Percentiles rank a stretch among this genome's conserved stretches.
Evolutionary conservation across 2,888 invertebrate genomes (phyloP).

Genomic region (Catocala sponsa): DNA sequence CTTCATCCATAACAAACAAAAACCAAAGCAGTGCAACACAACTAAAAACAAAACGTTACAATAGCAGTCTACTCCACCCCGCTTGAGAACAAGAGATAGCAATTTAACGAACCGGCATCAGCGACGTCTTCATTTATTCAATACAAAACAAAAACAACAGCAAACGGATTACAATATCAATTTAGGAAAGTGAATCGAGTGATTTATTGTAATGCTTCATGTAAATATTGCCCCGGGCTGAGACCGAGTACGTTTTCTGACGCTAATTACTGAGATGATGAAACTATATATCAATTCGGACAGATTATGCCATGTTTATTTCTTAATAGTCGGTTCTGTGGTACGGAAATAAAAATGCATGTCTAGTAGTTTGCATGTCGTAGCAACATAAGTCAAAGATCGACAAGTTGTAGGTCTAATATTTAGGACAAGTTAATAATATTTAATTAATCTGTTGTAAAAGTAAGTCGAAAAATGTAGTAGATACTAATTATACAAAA

Average conservation of each 20-base stretch:
- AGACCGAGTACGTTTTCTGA: slow-evolving; percentile 52
- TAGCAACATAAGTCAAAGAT: background rate
- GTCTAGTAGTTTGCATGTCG: background rate
- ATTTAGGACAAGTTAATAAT: too few relatives aligned
- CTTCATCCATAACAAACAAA: background rate
- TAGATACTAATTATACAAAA: too few relatives aligned
- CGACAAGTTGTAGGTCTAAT: too few relatives aligned
- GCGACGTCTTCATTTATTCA: slow-evolving; percentile 86
- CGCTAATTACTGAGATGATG: slow-evolving; percentile 65
- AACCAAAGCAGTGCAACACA: background rate
- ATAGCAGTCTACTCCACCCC: slow-evolving; percentile 49
- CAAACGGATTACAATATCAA: slow-evolving; percentile 86
- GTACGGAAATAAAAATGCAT: background rate
- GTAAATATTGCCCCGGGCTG: slow-evolving; percentile 73
- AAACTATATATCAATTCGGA: slow-evolving; percentile 43
- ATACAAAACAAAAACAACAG: slow-evolving; percentile 78
- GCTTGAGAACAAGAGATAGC: slow-evolving; percentile 71
- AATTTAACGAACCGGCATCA: slow-evolving; percentile 87
- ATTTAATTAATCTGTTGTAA: too few relatives aligned
- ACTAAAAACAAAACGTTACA: slow-evolving; percentile 19
- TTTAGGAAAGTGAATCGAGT: slow-evolving; percentile 86
- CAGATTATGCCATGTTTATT: slow-evolving; percentile 52
- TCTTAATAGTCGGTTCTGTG: slow-evolving; percentile 36
- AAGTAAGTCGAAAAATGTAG: too few relatives aligned
- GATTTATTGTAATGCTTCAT: slow-evolving; percentile 82